phyloP scores from a whole-genome alignment of 2,888 invertebrate species.

The Galerucella nymphaeae region DNA sequence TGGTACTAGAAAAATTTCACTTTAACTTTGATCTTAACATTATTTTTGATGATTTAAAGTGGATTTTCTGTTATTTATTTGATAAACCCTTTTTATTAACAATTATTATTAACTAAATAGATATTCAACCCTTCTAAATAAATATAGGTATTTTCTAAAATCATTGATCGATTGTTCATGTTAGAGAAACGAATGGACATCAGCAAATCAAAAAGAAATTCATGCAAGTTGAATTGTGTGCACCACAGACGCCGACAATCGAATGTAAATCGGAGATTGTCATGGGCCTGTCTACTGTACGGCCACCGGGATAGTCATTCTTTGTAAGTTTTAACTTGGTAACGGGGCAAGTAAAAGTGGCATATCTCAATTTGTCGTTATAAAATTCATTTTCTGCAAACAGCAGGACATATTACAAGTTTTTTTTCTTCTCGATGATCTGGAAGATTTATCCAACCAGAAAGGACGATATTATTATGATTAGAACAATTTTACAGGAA shows the following conservation, averaged over 20 bases:
- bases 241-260: conserved; percentile 42
- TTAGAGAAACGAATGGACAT: background rate
- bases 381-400: background rate
- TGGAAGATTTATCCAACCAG: no score
- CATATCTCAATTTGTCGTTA: background rate
- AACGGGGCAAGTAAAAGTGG: conserved; percentile 20
- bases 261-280: conserved; percentile 41
- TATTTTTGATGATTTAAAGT: no score
- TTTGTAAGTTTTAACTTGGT: conserved; percentile 5
- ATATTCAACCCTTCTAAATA: background rate
- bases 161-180: background rate
- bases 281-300: conserved; percentile 22
- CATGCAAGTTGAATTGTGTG: conserved; percentile 35
- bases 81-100: no score
- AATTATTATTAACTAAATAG: no score
- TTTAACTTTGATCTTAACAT: no score
- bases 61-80: no score
- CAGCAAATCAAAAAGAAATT: conserved; percentile 33
- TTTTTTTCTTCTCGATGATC: no score
- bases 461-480: no score
- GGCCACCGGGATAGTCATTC: conserved; percentile 25
- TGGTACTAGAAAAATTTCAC: no score
- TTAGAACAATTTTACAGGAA: no score
- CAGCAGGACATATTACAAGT: no score
- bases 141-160: background rate